Evolutionary conservation across 2,888 invertebrate species (phyloP).

Genomic region (Pinctada fucata): DNA sequence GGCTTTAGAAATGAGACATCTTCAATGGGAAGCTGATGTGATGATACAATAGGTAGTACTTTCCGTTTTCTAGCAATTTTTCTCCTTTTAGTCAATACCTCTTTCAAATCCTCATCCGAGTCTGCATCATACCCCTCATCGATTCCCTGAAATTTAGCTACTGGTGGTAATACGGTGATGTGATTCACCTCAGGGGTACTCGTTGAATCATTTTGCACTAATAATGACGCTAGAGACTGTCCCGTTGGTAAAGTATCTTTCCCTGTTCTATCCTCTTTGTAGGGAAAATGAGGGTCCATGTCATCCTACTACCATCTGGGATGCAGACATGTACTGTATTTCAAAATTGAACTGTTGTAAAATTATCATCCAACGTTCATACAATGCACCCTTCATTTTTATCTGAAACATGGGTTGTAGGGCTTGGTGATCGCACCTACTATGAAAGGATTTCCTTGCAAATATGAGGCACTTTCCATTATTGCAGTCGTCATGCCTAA

Average conservation of each 20-base stretch:
- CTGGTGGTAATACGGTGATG: too few relatives aligned
- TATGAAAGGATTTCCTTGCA: constrained; percentile 5
- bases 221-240: background rate
- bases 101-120: constrained; percentile 6
- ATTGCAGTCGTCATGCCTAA: constrained; percentile 27
- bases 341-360: constrained; percentile 44
- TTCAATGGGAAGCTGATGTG: too few relatives aligned
- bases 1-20: too few relatives aligned
- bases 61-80: too few relatives aligned
- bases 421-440: constrained; percentile 34
- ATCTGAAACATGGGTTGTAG: constrained; percentile 35
- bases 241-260: constrained; percentile 1
- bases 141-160: too few relatives aligned
- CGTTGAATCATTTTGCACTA: too few relatives aligned
- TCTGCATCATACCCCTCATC: constrained; percentile 18
- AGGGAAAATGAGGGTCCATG: background rate
- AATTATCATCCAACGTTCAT: constrained; percentile 45
- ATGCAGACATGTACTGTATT: constrained; percentile 39
- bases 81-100: too few relatives aligned
- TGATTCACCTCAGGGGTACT: too few relatives aligned
- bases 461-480: constrained; percentile 27
- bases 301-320: constrained; percentile 6
- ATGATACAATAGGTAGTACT: too few relatives aligned
- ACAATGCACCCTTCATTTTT: constrained; percentile 30
- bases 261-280: background rate